Evolutionary conservation across 2,113 vertebrate genomes (phyloP).

Genomic region (Psilopsiagon aurifrons): DNA sequence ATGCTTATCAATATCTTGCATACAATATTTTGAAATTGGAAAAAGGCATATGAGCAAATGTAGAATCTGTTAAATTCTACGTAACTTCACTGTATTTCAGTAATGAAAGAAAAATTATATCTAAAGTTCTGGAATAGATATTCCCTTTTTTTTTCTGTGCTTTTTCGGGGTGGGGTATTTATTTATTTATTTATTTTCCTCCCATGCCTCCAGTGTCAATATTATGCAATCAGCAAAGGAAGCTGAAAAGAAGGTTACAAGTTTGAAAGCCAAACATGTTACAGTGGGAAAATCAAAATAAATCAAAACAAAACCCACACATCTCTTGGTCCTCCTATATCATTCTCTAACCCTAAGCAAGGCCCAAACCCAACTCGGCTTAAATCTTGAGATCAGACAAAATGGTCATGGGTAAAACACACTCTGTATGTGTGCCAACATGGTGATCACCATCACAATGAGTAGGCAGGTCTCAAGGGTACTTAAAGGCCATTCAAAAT

Average conservation of each 20-base stretch:
- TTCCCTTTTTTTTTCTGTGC: too few species aligned
- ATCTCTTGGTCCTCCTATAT: too few species aligned
- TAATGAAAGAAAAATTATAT: background rate
- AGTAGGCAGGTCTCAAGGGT: too few species aligned
- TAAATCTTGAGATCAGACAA: too few species aligned
- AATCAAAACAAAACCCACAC: background rate
- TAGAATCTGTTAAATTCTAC: background rate
- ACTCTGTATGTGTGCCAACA: too few species aligned
- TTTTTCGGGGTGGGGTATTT: background rate
- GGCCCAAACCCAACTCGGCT: too few species aligned
- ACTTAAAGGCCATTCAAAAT: too few species aligned
- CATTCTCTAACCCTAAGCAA: too few species aligned
- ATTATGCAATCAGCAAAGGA: background rate
- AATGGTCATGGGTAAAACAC: too few species aligned
- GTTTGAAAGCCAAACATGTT: background rate
- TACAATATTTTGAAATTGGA: background rate
- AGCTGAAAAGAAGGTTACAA: background rate
- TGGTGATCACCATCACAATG: too few species aligned
- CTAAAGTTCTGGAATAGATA: background rate
- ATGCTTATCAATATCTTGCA: background rate
- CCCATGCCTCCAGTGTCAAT: background rate
- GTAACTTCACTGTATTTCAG: background rate
- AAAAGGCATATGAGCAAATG: background rate
- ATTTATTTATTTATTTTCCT: background rate
- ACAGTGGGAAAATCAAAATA: background rate